A percentile compares a stretch with the other conserved stretches of the same genome.
Evolutionary conservation across 2,888 invertebrate genomes (phyloP).

Genomic region (Mythimna vitellina): DNA sequence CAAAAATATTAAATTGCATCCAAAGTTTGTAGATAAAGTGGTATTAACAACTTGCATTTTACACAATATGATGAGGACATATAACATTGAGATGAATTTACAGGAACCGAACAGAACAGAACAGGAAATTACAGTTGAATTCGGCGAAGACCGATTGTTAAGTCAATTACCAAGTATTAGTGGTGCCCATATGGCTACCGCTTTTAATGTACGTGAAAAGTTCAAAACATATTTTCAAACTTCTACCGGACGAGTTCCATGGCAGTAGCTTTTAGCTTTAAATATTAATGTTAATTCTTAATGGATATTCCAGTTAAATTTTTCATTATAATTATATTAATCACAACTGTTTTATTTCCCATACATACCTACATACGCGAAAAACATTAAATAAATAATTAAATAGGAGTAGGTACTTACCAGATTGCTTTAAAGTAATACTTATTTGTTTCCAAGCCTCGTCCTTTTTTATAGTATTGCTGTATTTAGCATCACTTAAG

Average conservation of each 20-base stretch:
- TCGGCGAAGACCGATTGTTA: conserved; percentile 42
- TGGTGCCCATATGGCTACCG: conserved; percentile 49
- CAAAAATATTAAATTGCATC: conserved; percentile 52
- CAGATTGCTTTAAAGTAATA: conserved; percentile 49
- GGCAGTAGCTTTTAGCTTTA: conserved; percentile 30
- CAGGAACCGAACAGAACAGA: conserved; percentile 56
- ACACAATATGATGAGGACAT: conserved; percentile 56
- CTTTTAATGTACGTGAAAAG: conserved; percentile 54
- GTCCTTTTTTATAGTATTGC: conserved; percentile 23
- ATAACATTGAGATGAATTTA: conserved; percentile 57
- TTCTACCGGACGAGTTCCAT: conserved; percentile 55
- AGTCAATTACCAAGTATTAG: conserved; percentile 54
- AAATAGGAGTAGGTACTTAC: conserved; percentile 50
- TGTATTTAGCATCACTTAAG: conserved; percentile 51
- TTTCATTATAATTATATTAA: conserved; percentile 34
- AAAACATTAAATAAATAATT: conserved; percentile 31
- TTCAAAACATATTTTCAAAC: conserved; percentile 57
- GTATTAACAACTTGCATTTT: conserved; percentile 60
- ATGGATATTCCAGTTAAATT: conserved; percentile 46
- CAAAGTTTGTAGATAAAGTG: conserved; percentile 58
- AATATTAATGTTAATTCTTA: conserved; percentile 48
- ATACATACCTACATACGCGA: conserved; percentile 48
- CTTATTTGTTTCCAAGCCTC: conserved; percentile 50
- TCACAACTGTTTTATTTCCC: conserved; percentile 30
- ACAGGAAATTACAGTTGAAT: conserved; percentile 50